These are phyloP conservation scores for Pseudanteris insignis DNA, from an alignment of 2,888 invertebrate species.

Conservation along the genomic window DNA sequence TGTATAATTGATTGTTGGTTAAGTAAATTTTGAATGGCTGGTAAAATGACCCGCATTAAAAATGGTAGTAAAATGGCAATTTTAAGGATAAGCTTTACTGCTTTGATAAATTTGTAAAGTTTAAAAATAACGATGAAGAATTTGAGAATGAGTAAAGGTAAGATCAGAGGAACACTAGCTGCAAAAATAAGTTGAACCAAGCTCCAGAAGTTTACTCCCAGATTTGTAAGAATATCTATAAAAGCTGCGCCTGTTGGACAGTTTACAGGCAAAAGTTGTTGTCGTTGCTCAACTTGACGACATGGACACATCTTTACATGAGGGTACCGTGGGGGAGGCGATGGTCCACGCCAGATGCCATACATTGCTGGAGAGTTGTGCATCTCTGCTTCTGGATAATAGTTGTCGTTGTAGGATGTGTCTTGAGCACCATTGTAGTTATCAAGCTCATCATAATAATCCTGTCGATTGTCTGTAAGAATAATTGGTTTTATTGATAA, in stretches of 20 bases:
- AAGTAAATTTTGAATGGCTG: conserved; percentile 40
- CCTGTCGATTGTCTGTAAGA: conserved; percentile 34
- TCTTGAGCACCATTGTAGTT: conserved; percentile 21
- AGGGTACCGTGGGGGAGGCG: conserved; percentile 4
- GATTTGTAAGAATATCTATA: conserved; percentile 17
- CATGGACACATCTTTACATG: conserved; percentile 27
- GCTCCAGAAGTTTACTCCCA: conserved; percentile 46
- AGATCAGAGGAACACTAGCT: conserved; percentile 41
- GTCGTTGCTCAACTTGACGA: conserved; percentile 5
- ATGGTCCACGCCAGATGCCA: conserved; percentile 14
- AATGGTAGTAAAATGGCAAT: conserved; percentile 49
- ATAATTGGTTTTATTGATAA: no score
- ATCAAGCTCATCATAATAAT: conserved; percentile 28
- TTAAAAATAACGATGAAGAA: conserved; percentile 47
- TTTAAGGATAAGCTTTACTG: conserved; percentile 48
- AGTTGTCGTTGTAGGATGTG: conserved; percentile 19
- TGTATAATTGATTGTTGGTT: conserved; percentile 25
- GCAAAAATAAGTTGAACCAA: conserved; percentile 42
- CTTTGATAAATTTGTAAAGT: conserved; percentile 48
- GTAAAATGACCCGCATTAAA: conserved; percentile 45
- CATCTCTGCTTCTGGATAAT: conserved; percentile 17
- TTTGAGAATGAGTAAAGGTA: conserved; percentile 48
- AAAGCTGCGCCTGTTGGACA: conserved; percentile 35
- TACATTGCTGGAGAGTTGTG: conserved; percentile 10
- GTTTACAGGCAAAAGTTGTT: conserved; percentile 3